Percentiles rank a stretch among this genome's conserved stretches.
phyloP scores from a whole-genome alignment of 35 echinoderm and acorn worm genomes.

The Lytechinus variegatus region DNA sequence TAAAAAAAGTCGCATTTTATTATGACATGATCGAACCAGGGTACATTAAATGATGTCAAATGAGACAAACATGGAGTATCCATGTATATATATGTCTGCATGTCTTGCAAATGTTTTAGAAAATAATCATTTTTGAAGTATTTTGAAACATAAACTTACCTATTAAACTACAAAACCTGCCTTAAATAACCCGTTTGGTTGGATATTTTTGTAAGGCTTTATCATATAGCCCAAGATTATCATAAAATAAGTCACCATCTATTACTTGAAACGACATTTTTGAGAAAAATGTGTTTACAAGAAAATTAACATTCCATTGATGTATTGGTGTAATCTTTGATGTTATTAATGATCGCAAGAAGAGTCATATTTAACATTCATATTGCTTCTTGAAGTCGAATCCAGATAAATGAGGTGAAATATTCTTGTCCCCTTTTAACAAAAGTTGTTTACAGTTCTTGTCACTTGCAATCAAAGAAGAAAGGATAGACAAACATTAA shows the following conservation, averaged over 20 bases:
- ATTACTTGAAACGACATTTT: background rate
- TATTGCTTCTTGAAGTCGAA: constrained; percentile 18
- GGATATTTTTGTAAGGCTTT: background rate
- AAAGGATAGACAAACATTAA: background rate
- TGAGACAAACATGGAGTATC: background rate
- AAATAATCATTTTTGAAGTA: background rate
- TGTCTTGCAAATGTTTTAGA: background rate
- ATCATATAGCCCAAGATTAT: background rate
- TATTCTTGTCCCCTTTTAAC: background rate
- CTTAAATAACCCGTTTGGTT: too few species aligned
- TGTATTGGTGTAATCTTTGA: background rate
- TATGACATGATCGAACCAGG: background rate
- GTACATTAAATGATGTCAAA: background rate
- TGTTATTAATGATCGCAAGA: background rate
- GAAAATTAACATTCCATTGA: background rate
- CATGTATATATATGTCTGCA: background rate
- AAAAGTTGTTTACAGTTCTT: constrained; percentile 29
- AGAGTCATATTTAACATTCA: background rate
- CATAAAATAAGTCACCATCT: background rate
- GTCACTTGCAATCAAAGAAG: constrained; percentile 15
- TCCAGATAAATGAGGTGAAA: constrained; percentile 33
- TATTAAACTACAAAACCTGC: too few species aligned
- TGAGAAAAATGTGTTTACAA: background rate
- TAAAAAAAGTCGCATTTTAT: background rate
- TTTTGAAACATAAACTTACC: too few species aligned